Base-by-base conservation (phyloP, 92 coral and sea anemone genomes). In the Phenganax marumi region DNA sequence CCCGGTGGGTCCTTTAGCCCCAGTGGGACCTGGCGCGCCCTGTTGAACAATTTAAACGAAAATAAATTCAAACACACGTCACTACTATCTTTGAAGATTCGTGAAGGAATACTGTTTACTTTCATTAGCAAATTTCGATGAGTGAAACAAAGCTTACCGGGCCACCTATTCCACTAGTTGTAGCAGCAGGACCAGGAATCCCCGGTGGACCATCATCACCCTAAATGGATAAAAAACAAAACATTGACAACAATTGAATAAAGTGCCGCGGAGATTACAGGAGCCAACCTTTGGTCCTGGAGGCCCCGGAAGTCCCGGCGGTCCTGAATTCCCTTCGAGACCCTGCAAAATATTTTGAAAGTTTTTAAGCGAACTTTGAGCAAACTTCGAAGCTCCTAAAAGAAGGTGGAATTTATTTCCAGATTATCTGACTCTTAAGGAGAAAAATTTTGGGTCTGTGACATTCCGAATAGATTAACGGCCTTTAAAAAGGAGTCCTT, bases 141-240 rank as follows among this genome's bases (percentile, higher is more conserved):
- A 33, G 43, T 33, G 22, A 12, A 68, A 68, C 9, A 11, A 68
- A 68, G 47, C 12, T 21, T 1, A 19, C 48, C 43, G 43, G 65
- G 65, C 19, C 21, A 23, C 65, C 65, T 16, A 58, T 16, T 52
- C 19, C 18, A 56, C 62, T 56, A 21, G 19, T 6, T 0, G 62
- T 56, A 33, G 43, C 62, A 56, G 18, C 19, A 56, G 7, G 62
- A 21, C 18, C 7, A 11, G 19, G 19, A 50, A 57, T 56, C 54
- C 55, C 81, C 52, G 81, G 81, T 14, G 81, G 81, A 54, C 81
- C 81, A 57, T 19, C 22, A 54, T 68, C 81, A 57, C 52, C 81
- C 81, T 76, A 43, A 51, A 52, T 16, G 13, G 53, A 74, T 12
- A 9, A 68, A 68, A 43, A 22, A 22, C 11, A 7, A n/a, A 43